Evolutionary conservation across 2,797 vertebrate genomes (phyloP), one percentile per base, ranked within the genome.

Genomic region (Moxostoma hubbsi): DNA sequence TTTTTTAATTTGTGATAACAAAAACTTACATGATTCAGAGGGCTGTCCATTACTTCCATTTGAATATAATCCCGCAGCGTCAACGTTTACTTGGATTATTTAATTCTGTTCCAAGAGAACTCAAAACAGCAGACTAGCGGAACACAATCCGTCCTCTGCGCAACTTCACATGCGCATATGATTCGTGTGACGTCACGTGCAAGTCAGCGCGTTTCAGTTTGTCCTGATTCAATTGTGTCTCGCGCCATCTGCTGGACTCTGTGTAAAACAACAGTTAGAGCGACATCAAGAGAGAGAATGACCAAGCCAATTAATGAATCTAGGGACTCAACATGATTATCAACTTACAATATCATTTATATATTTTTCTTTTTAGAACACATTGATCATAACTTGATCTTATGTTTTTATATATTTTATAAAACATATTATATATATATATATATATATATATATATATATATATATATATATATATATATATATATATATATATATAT

Each of bases 231-330:
- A 2, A 1, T 6, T 46, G 81, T 36, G 36, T 66, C 7, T 85
- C 68, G 55, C 82, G 73, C 77, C 84, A 73, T 67, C 79, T 85
- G 58, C 68, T 83, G 84, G 63, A 12, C 16, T 5, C 1, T 51
- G 36, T 10, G 51, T 16, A 55, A 16, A 5, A 11, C 51, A 64
- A 43, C 13, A 43, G 11, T 12, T 12, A 13, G 24, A 12, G 5
- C 11, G 12, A n/a, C 36, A n/a, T 46, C 36, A 7, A 12, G 15
- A 58, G 5, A 1, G 62, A 9, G 12, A 36, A 12, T 61, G 7
- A 11, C 1, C 45, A 16, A 16, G 12, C 45, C 15, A 55, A 24
- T 24, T 24, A 53, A n/a, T 9, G 0, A 5, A 55, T 7, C 9
- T 51, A 61, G 58, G 18, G 18, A 24, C 64, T 10, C 1, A 2